Evolutionary conservation across 2,888 invertebrate genomes (phyloP).

Genomic region (Halictus ligatus): DNA sequence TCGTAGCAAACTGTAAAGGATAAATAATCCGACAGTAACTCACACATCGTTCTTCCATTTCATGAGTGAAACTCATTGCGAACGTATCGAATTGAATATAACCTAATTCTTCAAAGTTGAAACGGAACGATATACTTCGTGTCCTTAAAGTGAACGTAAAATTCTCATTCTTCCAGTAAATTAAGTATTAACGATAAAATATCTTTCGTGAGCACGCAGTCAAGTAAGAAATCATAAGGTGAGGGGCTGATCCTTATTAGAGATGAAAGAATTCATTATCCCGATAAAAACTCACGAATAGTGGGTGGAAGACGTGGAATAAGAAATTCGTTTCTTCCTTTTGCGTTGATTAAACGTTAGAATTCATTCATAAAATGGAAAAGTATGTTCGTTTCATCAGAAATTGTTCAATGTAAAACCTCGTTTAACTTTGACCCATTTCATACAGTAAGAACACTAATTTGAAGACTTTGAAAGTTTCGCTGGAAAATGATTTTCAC

Average conservation of each 20-base stretch:
- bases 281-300: neutral
- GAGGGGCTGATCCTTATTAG: constrained; percentile 1
- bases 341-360: neutral
- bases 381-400: neutral
- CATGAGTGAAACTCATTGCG: neutral
- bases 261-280: constrained; percentile 1
- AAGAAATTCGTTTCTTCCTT: neutral
- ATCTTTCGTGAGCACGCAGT: neutral
- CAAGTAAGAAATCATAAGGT: neutral
- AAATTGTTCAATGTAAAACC: neutral
- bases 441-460: neutral
- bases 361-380: neutral
- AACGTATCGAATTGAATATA: neutral
- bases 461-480: neutral
- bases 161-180: neutral
- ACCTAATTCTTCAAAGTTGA: neutral
- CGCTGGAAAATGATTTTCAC: neutral
- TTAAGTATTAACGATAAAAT: neutral
- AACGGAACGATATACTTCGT: neutral
- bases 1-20: too few relatives aligned
- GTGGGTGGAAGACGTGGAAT: neutral
- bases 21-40: too few relatives aligned
- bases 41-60: neutral
- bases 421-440: neutral
- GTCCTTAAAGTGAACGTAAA: neutral